These are phyloP conservation scores for Lepidocyrtoides sp. DNA, from an alignment of 2,888 invertebrate species.

Conservation along the genomic window DNA sequence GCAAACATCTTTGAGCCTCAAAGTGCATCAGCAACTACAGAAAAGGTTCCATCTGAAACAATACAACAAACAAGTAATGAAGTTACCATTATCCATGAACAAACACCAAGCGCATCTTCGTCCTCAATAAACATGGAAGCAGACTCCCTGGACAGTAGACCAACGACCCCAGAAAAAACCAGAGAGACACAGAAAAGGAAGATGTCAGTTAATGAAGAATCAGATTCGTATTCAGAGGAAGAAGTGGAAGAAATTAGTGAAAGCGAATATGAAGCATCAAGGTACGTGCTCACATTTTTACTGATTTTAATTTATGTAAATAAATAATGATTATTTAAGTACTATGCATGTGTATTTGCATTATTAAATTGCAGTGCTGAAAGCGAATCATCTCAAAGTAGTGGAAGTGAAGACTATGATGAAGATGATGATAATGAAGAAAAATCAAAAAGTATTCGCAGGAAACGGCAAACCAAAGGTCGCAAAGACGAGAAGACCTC, in stretches of 20 bases:
- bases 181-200: neutral
- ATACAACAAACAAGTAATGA: neutral
- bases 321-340: too few relatives aligned
- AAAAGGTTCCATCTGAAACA: neutral
- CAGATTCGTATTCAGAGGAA: neutral
- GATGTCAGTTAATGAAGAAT: neutral
- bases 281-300: neutral
- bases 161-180: too few relatives aligned
- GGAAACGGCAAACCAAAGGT: neutral
- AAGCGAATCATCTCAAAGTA: neutral
- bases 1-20: too few relatives aligned
- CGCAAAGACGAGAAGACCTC: neutral
- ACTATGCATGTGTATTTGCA: too few relatives aligned
- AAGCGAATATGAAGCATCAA: neutral
- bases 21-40: too few relatives aligned
- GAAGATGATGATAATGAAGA: neutral
- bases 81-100: neutral
- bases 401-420: neutral
- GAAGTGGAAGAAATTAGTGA: too few relatives aligned
- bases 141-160: too few relatives aligned
- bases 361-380: neutral
- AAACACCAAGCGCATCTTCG: neutral
- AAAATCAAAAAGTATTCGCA: neutral
- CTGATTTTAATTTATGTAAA: too few relatives aligned
- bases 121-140: too few relatives aligned